Conservation (phyloP, 2,888 invertebrate genomes). For the Carcina quercana region DNA sequence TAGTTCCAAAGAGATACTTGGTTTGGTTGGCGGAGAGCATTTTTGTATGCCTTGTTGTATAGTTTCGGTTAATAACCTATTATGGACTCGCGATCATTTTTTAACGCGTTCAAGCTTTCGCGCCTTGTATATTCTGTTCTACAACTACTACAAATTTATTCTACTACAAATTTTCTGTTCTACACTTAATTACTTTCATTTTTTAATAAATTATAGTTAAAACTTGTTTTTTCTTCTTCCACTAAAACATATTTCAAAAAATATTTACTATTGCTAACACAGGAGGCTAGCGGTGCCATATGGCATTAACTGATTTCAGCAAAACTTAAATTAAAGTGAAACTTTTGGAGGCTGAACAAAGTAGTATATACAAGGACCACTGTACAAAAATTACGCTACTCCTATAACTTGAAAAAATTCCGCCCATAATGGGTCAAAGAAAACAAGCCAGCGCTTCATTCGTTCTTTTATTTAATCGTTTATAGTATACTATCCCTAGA, state of each 20-base stretch:
- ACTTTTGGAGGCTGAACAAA: not conserved
- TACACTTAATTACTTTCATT: not conserved
- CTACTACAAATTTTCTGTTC: too few species aligned
- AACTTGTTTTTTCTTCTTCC: not conserved
- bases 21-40: too few species aligned
- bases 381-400: not conserved
- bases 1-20: too few species aligned
- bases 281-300: not conserved
- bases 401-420: not conserved
- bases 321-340: not conserved
- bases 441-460: slow-evolving; percentile 17
- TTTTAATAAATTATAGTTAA: not conserved
- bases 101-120: too few species aligned
- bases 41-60: too few species aligned
- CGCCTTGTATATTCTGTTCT: too few species aligned
- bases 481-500: too few species aligned
- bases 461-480: too few species aligned
- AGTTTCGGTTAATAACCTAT: too few species aligned
- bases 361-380: not conserved
- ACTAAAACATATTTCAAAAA: not conserved
- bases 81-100: too few species aligned
- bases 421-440: not conserved
- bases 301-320: not conserved
- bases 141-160: too few species aligned
- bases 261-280: not conserved